Evolutionary conservation across 2,113 vertebrate species (phyloP), one percentile per base, ranked within the genome.

Genomic region (Istiophorus platypterus): DNA sequence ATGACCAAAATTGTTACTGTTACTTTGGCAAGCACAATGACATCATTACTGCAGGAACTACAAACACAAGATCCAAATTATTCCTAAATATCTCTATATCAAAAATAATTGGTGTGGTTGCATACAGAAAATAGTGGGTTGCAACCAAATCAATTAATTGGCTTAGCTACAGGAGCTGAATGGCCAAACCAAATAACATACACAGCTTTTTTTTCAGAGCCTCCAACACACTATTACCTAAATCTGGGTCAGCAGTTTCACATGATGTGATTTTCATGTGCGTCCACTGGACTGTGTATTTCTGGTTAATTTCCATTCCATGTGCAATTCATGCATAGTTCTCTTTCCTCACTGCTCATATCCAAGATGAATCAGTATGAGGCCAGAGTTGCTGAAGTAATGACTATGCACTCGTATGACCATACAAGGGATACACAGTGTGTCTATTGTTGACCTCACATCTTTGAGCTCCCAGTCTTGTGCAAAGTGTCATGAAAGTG

Each of bases 281-380:
- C 70, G 11, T 84, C 84, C 31, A 58, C 41, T 41, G 47, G 24
- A 85, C 34, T 27, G 37, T 13, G 12, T 8, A 41, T 61, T 56
- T 73, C 66, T 71, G 68, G 6, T 58, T 75, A 64, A 52, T 83
- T 90, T 72, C 5, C 72, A 51, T 81, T 63, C 42, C 54, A 26
- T 62, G 58, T 57, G 77, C 63, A 37, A 42, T 14, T 57, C 41
- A 64, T 1, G 14, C 47, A 65, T 75, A 81, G 10, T 42, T 67
- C 34, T 62, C 20, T 72, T 15, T 76, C 47, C 0, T 62, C 26
- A 14, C 42, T n/a, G 58, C 37, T 47, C 64, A 61, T 66, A 59
- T 52, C 64, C 7, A 39, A 47, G n/a, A 64, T 34, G 52, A 67
- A 68, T 56, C 58, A 22, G 37, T 62, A 8, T 18, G 42, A 64